phyloP scores from a whole-genome alignment of 2,797 vertebrate genomes.

The Aulostomus chinensis region DNA sequence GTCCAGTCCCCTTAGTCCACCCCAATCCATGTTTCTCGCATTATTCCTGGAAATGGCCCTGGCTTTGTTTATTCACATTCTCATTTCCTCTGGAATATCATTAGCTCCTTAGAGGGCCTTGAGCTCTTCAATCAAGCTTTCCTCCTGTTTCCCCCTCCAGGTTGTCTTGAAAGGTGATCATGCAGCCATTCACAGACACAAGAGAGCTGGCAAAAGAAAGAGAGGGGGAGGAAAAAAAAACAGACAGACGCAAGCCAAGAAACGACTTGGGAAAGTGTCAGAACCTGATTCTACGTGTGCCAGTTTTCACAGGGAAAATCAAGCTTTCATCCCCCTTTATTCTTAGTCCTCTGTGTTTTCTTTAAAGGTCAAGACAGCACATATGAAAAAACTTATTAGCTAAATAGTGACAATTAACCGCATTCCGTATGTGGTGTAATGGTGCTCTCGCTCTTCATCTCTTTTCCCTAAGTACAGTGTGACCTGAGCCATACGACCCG shows the following conservation, averaged over 20 bases:
- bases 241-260: slow-evolving; percentile 14
- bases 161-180: slow-evolving; percentile 63
- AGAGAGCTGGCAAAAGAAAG: slow-evolving; percentile 25
- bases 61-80: slow-evolving; percentile 67
- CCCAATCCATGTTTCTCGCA: slow-evolving; percentile 21
- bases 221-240: neutral
- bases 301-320: slow-evolving; percentile 37
- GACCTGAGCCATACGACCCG: slow-evolving; percentile 57
- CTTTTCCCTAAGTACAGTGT: slow-evolving; percentile 19
- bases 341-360: slow-evolving; percentile 22
- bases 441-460: slow-evolving; percentile 14
- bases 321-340: slow-evolving; percentile 1
- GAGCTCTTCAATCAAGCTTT: slow-evolving; percentile 37
- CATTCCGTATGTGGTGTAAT: slow-evolving; percentile 50
- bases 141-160: slow-evolving; percentile 25
- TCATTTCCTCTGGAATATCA: slow-evolving; percentile 70
- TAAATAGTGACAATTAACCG: slow-evolving; percentile 51
- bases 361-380: slow-evolving; percentile 28
- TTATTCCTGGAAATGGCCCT: slow-evolving; percentile 57
- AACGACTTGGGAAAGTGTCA: slow-evolving; percentile 17
- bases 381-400: slow-evolving; percentile 28
- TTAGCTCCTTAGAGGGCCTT: slow-evolving; percentile 45
- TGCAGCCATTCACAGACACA: slow-evolving; percentile 49
- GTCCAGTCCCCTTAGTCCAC: slow-evolving; percentile 14
- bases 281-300: neutral